Evolutionary conservation across 2,888 invertebrate genomes (phyloP).

Genomic region (Trimorus sp.): DNA sequence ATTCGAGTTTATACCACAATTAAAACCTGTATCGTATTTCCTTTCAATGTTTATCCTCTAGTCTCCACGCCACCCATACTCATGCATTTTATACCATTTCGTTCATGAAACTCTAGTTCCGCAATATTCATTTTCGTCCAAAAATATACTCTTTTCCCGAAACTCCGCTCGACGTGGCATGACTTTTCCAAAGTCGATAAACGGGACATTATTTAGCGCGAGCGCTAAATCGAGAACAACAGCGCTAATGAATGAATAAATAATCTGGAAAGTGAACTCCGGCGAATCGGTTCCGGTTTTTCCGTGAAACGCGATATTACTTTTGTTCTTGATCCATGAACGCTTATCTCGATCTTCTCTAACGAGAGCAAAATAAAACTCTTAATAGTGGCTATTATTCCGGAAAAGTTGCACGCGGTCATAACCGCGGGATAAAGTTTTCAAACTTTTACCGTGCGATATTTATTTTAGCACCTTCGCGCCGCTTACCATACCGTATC

Average conservation of each 20-base stretch:
- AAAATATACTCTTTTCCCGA: no score
- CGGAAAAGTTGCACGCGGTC: constrained; percentile 14
- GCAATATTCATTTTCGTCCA: no score
- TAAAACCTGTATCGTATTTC: no score
- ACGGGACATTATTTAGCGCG: constrained; percentile 11
- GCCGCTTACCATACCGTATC: not conserved
- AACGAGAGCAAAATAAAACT: constrained; percentile 39
- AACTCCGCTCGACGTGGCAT: no score
- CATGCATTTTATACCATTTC: no score
- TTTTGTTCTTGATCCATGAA: constrained; percentile 49
- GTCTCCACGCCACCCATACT: no score
- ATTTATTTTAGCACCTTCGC: constrained; percentile 24
- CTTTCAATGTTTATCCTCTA: no score
- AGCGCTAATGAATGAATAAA: constrained; percentile 32
- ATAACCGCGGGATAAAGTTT: constrained; percentile 17
- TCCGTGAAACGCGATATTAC: constrained; percentile 31
- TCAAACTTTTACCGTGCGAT: constrained; percentile 19
- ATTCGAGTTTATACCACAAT: no score
- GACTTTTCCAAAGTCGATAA: not conserved
- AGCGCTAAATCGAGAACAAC: constrained; percentile 36
- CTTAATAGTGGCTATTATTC: constrained; percentile 40
- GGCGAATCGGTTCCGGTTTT: constrained; percentile 42
- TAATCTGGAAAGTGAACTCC: constrained; percentile 45
- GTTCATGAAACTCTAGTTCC: no score
- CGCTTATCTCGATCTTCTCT: constrained; percentile 42